phyloP scores from a whole-genome alignment of 2,797 vertebrate species.

The Chrysocyon brachyurus region DNA sequence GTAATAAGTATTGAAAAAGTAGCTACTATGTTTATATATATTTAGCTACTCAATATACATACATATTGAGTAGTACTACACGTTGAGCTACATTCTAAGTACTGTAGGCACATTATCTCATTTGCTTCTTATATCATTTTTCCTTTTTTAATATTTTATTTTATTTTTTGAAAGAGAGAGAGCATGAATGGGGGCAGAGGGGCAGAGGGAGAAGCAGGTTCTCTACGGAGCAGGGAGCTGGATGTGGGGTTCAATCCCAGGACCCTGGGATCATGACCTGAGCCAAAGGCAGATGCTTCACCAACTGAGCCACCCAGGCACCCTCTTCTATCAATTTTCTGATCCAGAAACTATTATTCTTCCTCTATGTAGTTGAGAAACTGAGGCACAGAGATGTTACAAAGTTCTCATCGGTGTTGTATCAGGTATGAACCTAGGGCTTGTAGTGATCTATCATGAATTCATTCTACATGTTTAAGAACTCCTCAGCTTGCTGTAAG shows the following conservation, averaged over 20 bases:
- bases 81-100: neutral
- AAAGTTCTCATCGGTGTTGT: neutral
- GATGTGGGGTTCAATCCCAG: neutral
- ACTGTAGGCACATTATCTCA: neutral
- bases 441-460: neutral
- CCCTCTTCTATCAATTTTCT: neutral
- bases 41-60: too few species aligned
- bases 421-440: neutral
- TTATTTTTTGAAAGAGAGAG: neutral
- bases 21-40: neutral
- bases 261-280: neutral
- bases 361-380: neutral
- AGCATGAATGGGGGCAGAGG: neutral
- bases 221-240: accelerated
- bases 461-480: neutral
- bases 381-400: neutral
- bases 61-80: neutral
- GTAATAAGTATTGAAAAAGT: neutral
- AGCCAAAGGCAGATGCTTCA: neutral
- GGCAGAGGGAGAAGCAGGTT: neutral
- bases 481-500: neutral
- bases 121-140: neutral
- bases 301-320: neutral
- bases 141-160: neutral
- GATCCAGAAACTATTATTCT: neutral